phyloP scores from a whole-genome alignment of 2,113 vertebrate genomes.

The Ploceus nigricollis region DNA sequence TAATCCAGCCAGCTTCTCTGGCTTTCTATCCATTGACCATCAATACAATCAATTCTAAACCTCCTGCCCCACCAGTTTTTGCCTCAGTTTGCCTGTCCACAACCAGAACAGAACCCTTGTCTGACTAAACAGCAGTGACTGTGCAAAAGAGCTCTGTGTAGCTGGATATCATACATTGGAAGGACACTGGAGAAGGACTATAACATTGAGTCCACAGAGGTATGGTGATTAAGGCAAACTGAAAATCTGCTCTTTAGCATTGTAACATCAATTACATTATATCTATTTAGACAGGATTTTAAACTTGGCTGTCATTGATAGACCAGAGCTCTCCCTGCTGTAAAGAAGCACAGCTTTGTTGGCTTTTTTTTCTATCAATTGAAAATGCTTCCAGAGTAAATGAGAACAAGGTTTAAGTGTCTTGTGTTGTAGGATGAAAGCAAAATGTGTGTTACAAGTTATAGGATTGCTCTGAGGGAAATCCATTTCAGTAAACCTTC shows the following conservation, averaged over 20 bases:
- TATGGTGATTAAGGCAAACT: neutral
- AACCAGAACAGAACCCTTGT: neutral
- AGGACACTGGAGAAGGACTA: neutral
- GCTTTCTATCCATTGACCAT: neutral
- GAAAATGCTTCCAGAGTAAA: neutral
- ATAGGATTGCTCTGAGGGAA: neutral
- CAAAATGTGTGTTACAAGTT: neutral
- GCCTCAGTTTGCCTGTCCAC: neutral
- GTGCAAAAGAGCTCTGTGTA: neutral
- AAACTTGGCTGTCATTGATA: neutral
- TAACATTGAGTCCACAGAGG: neutral
- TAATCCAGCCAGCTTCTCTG: neutral
- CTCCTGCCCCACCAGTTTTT: neutral
- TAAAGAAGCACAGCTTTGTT: neutral
- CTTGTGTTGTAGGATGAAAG: neutral
- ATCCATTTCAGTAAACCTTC: neutral
- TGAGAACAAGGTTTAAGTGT: neutral
- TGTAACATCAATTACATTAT: neutral
- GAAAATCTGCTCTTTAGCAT: neutral
- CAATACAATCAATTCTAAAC: neutral
- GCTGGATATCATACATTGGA: neutral
- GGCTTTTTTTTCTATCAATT: neutral
- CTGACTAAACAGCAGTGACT: neutral
- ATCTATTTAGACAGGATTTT: neutral
- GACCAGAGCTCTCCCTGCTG: neutral